These are phyloP conservation scores for Enteromius anoplus DNA, from an alignment of 2,797 vertebrate species.

Conservation along the genomic window DNA sequence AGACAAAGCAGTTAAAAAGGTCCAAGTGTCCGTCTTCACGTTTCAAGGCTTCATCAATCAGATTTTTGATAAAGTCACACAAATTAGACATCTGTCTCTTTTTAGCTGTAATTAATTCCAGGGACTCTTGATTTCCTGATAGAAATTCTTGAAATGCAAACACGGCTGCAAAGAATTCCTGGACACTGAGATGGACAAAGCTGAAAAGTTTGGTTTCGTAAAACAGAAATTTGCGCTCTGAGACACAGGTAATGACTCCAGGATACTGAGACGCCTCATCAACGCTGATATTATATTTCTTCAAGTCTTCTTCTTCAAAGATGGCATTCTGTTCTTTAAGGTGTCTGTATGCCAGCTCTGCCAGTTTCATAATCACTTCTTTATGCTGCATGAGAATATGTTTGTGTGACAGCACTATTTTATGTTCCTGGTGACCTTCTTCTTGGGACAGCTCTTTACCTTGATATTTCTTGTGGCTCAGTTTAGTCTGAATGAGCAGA, in stretches of 20 bases:
- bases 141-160: constrained; percentile 3
- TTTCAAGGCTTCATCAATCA: background rate
- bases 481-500: constrained; percentile 6
- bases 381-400: too few species aligned
- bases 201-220: background rate
- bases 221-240: background rate
- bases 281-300: background rate
- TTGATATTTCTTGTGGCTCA: constrained; percentile 25
- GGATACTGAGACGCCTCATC: background rate
- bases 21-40: constrained; percentile 40
- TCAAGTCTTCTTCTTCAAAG: constrained; percentile 27
- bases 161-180: constrained; percentile 56
- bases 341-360: constrained; percentile 30
- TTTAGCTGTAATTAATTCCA: background rate
- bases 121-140: background rate
- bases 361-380: constrained; percentile 36
- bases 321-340: background rate
- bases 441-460: background rate
- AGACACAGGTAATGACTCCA: constrained; percentile 32
- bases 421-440: background rate
- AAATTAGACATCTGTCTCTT: background rate
- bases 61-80: background rate
- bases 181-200: constrained; percentile 64
- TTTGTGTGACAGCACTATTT: background rate
- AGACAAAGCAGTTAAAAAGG: constrained; percentile 46